Base-by-base conservation (phyloP, 2,797 vertebrate species). In the Iguana delicatissima region DNA sequence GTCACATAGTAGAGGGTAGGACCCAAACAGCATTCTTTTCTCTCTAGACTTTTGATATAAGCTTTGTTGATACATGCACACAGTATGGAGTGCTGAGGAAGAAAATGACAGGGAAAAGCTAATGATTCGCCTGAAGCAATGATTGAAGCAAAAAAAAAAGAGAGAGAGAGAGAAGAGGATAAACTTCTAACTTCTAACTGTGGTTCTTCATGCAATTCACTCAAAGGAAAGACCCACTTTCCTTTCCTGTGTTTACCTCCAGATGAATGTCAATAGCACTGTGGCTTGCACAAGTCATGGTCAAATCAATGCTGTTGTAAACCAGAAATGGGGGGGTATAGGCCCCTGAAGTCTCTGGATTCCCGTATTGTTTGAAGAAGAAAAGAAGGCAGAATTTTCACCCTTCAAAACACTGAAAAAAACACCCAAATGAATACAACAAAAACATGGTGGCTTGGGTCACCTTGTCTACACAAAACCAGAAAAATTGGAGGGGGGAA, bases 1-100 rank as follows among this genome's bases (percentile, higher is more conserved):
- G 10, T 85, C 24, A 84, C 6, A 50, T 62, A 90, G 86, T 1
- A 1, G 8, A 76, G 20, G n/a, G 55, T 57, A 22, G 85, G 89
- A 90, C 29, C 20, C 84, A 1, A 9, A 92, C 69, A 80, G 42
- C 90, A 12, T 20, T 91, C 35, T 24, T 64, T 0, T 57, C 46
- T 7, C 0, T 89, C 1, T 38, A 57, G 50, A 20, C 89, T 86
- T 85, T 2, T 0, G 46, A 73, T 85, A 89, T 84, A 35, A 81
- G 26, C 0, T 0, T 1, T 0, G 0, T 26, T 1, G 42, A 72
- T 86, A 4, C 52, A 80, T 69, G 6, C 3, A 77, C 0, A 42
- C 9, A 90, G 29, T 1, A 86, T 64, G 7, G 0, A 64, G 80
- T 0, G 13, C n/a, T 90, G 89, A 20, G 8, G 0, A 86, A 18